Evolutionary conservation across 2,888 invertebrate genomes (phyloP), one percentile per base, ranked within the genome.

Genomic region (Epinotia demarniana): DNA sequence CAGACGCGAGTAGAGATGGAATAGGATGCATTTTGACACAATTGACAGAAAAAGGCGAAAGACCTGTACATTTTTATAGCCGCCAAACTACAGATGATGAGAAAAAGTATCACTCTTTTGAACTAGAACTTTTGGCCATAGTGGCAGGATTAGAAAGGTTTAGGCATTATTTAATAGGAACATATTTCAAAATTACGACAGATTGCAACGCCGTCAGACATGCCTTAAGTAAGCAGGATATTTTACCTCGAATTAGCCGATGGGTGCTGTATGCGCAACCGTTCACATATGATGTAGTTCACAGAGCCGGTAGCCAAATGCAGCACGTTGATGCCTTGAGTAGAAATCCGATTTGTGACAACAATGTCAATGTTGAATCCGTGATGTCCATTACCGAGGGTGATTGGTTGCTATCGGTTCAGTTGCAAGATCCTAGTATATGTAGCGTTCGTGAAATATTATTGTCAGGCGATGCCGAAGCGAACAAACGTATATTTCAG

Each of bases 131-230:
- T 5, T 13, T 62, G 13, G 70, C 70, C 0, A 71, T 71, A 4
- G 49, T 53, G 12, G 13, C 27, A 57, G 76, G 76, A 6, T 23
- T 77, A 27, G 62, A 74, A 16, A 77, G 72, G 53, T 69, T 77
- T 39, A 16, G 72, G 8, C 72, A 69, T 23, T 75, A 77, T 39
- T 58, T 77, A 23, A 66, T 76, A 77, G 77, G 77, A 1, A 73
- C 71, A 0, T 33, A 55, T n/a, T 68, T 63, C 58, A 58, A 77
- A 58, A 53, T 68, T 58, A 23, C 27, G 16, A 66, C 66, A 55
- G 66, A 66, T 11, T 66, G 53, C 27, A 46, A 66, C n/a, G 53
- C 53, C 0, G 60, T 60, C 12, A 60, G 23, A 27, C 60, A 60
- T 60, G 60, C 27, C 3, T 23, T 60, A 23, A 60, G 60, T 12